Percentiles rank a stretch among this genome's conserved stretches.
phyloP scores from a whole-genome alignment of 2,797 vertebrate genomes.

The Carcharodon carcharias region DNA sequence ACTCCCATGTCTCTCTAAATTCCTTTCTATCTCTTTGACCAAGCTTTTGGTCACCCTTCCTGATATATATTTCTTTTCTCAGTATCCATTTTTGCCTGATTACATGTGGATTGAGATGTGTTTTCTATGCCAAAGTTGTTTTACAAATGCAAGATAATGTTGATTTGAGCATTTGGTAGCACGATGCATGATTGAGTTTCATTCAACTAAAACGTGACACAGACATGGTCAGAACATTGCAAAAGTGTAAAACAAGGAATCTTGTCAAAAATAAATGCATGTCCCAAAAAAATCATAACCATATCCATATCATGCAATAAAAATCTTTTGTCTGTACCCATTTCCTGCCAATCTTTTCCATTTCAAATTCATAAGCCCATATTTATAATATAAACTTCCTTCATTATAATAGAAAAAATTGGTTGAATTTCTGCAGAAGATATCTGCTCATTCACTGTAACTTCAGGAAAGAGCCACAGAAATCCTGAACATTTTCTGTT shows the following conservation, averaged over 20 bases:
- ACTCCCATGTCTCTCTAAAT: neutral
- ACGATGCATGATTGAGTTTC: neutral
- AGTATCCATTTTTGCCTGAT: neutral
- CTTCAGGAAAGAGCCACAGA: neutral
- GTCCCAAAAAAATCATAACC: neutral
- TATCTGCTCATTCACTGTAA: neutral
- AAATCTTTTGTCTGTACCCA: neutral
- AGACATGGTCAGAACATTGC: neutral
- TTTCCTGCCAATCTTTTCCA: neutral
- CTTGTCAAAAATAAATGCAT: neutral
- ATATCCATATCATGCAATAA: neutral
- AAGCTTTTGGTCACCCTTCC: neutral
- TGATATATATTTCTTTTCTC: neutral
- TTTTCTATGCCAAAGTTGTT: neutral
- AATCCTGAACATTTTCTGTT: neutral
- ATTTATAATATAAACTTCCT: neutral
- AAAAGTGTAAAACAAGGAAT: neutral
- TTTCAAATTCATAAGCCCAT: neutral
- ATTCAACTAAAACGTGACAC: neutral
- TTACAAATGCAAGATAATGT: neutral
- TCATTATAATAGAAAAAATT: neutral
- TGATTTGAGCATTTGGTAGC: neutral
- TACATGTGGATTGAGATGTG: neutral
- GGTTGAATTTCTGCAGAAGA: neutral
- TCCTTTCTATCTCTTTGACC: neutral